These are phyloP conservation scores for Clusia tigrina DNA, from an alignment of 2,888 invertebrate species.

Conservation along the genomic window DNA sequence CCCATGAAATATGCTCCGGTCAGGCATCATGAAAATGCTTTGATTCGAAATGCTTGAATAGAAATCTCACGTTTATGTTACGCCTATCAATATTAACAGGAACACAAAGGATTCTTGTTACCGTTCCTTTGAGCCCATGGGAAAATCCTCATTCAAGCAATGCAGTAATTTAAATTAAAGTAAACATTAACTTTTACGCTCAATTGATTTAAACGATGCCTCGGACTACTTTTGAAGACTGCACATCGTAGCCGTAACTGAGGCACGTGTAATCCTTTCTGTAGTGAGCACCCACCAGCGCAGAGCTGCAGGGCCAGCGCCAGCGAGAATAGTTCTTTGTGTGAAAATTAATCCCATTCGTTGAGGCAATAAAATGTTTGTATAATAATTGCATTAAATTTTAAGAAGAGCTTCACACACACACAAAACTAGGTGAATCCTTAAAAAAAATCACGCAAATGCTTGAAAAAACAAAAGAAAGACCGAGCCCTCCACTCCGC, in stretches of 20 bases:
- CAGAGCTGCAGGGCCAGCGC: background rate
- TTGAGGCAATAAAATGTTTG: slow-evolving; percentile 37
- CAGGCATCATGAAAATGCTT: too few species aligned
- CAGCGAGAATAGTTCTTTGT: background rate
- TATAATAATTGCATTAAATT: background rate
- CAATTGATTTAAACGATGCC: slow-evolving; percentile 18
- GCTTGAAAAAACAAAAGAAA: slow-evolving; percentile 26
- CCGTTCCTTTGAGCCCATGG: too few species aligned
- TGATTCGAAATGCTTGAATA: too few species aligned
- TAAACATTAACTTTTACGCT: slow-evolving; percentile 24
- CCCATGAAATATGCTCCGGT: too few species aligned
- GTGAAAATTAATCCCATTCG: slow-evolving; percentile 35
- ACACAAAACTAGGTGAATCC: slow-evolving; percentile 13
- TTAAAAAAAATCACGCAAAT: slow-evolving; percentile 29
- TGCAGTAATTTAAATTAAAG: slow-evolving; percentile 13
- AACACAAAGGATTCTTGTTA: too few species aligned
- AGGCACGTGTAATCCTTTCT: slow-evolving; percentile 32
- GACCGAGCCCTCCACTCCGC: slow-evolving; percentile 12
- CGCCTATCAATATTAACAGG: too few species aligned
- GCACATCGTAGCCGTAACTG: background rate
- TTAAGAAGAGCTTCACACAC: background rate
- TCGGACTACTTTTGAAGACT: background rate
- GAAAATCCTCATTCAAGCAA: background rate
- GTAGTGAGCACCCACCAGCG: slow-evolving; percentile 16
- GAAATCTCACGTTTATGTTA: too few species aligned